Conservation (phyloP, 2,888 invertebrate genomes). For the Eilema caniola region DNA sequence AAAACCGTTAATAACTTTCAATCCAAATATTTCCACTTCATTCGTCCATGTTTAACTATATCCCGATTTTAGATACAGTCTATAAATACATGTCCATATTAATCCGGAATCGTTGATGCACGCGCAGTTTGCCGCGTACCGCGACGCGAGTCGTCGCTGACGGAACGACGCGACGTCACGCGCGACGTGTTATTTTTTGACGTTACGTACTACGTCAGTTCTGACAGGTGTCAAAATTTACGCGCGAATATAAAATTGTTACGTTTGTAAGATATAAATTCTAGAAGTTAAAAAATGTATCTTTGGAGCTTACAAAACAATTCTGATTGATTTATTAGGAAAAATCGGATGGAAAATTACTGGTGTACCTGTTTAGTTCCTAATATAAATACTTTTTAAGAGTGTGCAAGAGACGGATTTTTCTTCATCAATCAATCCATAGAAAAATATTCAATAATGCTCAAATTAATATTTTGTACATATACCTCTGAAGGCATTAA, state of each 20-base stretch:
- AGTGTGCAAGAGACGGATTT: too few relatives aligned
- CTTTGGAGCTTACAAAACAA: not conserved
- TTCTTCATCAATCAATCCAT: too few relatives aligned
- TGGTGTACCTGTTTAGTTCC: not conserved
- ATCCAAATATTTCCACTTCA: constrained; percentile 33
- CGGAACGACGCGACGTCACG: constrained; percentile 41
- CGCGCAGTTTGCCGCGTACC: constrained; percentile 71
- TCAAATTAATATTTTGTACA: too few relatives aligned
- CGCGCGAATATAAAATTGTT: constrained; percentile 1
- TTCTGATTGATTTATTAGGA: not conserved
- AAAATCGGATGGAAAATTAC: not conserved
- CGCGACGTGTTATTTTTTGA: constrained; percentile 26
- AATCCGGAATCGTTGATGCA: constrained; percentile 53
- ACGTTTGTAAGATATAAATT: not conserved
- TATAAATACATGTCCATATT: constrained; percentile 77
- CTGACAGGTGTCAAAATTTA: constrained; percentile 40
- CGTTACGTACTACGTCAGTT: constrained; percentile 17
- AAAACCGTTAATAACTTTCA: not conserved
- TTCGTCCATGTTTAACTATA: constrained; percentile 47
- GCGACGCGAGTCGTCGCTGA: constrained; percentile 59
- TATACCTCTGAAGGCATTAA: too few relatives aligned
- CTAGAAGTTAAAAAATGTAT: not conserved
- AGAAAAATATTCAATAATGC: too few relatives aligned
- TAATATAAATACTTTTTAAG: not conserved
- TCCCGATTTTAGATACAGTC: constrained; percentile 59